Conservation (phyloP, 2,797 vertebrate species). For the Sparus aurata region DNA sequence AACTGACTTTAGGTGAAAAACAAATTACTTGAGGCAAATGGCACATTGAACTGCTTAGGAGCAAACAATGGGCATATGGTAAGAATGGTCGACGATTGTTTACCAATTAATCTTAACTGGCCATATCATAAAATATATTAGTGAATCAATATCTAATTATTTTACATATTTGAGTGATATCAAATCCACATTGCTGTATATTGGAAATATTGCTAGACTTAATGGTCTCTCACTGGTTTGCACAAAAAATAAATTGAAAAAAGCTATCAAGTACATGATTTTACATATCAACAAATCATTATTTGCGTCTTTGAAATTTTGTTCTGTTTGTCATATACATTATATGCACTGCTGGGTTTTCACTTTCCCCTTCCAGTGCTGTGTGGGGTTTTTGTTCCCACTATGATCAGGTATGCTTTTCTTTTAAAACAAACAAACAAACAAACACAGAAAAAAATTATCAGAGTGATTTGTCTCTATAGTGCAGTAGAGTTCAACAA, state of each 20-base stretch:
- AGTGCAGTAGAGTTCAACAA: neutral
- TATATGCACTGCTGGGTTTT: neutral
- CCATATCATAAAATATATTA: neutral
- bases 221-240: neutral
- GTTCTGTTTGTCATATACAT: neutral
- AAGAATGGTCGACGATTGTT: slow-evolving; percentile 10
- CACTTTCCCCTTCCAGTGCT: too few species aligned
- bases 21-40: too few species aligned
- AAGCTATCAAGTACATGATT: neutral
- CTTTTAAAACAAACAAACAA: too few species aligned
- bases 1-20: slow-evolving; percentile 4
- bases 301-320: neutral
- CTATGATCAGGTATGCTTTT: neutral
- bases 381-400: neutral
- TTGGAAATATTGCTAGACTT: neutral
- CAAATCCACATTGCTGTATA: neutral
- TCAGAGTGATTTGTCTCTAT: neutral
- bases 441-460: neutral
- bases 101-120: neutral
- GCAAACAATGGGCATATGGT: slow-evolving; percentile 16
- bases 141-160: slow-evolving; percentile 17
- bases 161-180: neutral
- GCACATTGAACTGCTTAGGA: too few species aligned
- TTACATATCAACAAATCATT: neutral
- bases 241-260: neutral